phyloP scores from a whole-genome alignment of 2,888 invertebrate species.

The Coecobrya sp. region DNA sequence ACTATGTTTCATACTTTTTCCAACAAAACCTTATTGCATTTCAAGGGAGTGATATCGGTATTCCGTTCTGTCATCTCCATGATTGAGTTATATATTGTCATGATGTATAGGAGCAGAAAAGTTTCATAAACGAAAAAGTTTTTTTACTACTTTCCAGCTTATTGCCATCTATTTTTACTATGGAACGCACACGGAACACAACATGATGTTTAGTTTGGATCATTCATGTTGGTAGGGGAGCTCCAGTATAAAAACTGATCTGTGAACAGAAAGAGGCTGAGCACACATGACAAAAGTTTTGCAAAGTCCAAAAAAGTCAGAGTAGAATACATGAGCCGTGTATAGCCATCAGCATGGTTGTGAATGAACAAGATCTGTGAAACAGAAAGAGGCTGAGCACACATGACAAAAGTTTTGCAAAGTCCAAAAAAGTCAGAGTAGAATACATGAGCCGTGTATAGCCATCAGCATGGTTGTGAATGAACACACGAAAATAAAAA shows the following conservation, averaged over 20 bases:
- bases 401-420: background rate
- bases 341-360: background rate
- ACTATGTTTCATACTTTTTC: background rate
- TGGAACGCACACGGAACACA: background rate
- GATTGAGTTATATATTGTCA: background rate
- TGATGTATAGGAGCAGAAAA: background rate
- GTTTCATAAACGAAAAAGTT: slow-evolving; percentile 49
- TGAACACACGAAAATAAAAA: background rate
- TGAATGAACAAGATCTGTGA: too few relatives aligned
- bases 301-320: background rate
- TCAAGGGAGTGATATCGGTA: background rate
- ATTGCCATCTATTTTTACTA: background rate
- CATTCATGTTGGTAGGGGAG: background rate
- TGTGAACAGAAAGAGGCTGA: background rate
- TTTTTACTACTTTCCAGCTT: background rate
- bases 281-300: background rate
- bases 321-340: background rate
- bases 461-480: background rate
- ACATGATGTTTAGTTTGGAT: background rate
- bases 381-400: background rate
- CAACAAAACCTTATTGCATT: background rate
- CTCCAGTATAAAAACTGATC: background rate
- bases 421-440: background rate
- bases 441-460: background rate
- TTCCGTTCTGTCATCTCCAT: background rate